Conservation (phyloP, 92 coral and sea anemone species). For the Phenganax marumi region DNA sequence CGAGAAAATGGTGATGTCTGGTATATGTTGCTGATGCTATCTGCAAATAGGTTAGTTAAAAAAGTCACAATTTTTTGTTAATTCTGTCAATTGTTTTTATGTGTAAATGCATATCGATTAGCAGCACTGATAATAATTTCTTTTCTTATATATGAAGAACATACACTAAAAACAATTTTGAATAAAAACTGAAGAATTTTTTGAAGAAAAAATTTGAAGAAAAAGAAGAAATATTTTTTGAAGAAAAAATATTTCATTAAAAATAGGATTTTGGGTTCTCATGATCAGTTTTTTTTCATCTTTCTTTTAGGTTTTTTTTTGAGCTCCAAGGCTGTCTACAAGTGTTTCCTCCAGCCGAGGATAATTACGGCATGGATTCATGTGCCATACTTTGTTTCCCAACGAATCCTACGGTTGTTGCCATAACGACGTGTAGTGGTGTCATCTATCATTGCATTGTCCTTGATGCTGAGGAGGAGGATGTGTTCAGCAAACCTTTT, state of each 20-base stretch:
- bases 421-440: slow-evolving; percentile 88
- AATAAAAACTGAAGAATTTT: too few relatives aligned
- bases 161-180: not conserved
- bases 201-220: too few relatives aligned
- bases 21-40: slow-evolving; percentile 66
- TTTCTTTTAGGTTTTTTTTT: slow-evolving; percentile 45
- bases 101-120: too few relatives aligned
- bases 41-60: slow-evolving; percentile 59
- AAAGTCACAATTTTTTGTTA: not conserved
- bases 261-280: not conserved
- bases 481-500: slow-evolving; percentile 45
- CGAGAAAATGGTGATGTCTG: slow-evolving; percentile 91
- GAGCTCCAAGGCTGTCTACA: slow-evolving; percentile 79
- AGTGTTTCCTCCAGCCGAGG: slow-evolving; percentile 92
- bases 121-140: too few relatives aligned
- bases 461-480: slow-evolving; percentile 65
- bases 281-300: not conserved
- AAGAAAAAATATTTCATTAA: too few relatives aligned
- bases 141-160: too few relatives aligned
- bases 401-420: slow-evolving; percentile 81
- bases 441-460: slow-evolving; percentile 87
- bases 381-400: slow-evolving; percentile 80
- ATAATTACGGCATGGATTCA: slow-evolving; percentile 93
- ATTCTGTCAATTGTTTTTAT: not conserved
- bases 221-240: too few relatives aligned